Percentiles rank a stretch among this genome's conserved stretches.
phyloP scores from a whole-genome alignment of 64 coral and sea anemone genomes.

The Porites lutea region DNA sequence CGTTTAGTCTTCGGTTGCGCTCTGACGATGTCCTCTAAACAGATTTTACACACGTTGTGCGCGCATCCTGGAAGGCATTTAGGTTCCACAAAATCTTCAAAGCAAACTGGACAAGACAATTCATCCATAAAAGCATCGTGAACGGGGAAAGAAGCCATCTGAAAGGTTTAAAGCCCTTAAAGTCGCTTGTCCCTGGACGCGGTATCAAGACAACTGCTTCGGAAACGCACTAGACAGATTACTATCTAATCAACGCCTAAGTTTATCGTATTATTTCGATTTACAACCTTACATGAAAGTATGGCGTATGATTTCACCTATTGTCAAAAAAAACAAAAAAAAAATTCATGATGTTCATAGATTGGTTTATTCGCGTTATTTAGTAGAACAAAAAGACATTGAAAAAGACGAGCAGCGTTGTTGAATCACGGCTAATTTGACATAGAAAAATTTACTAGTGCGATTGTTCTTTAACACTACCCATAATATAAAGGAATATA shows the following conservation, averaged over 20 bases:
- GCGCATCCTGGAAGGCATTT: slow-evolving; percentile 84
- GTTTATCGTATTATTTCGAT: too few relatives aligned
- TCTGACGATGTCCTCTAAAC: slow-evolving; percentile 67
- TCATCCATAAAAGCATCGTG: slow-evolving; percentile 56
- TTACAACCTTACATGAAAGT: too few relatives aligned
- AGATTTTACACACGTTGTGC: slow-evolving; percentile 67
- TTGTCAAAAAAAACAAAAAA: background rate
- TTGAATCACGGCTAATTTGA: too few relatives aligned
- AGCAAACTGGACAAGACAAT: slow-evolving; percentile 81
- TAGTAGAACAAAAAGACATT: background rate
- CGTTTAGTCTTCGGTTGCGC: background rate
- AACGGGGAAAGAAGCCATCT: slow-evolving; percentile 5
- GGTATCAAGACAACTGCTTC: too few relatives aligned
- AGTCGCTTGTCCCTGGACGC: too few relatives aligned
- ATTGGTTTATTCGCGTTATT: background rate
- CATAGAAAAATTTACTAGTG: too few relatives aligned
- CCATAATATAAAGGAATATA: too few relatives aligned
- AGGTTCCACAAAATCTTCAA: slow-evolving; percentile 81
- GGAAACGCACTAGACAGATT: too few relatives aligned
- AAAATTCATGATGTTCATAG: background rate
- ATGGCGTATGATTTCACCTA: background rate
- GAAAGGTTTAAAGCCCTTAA: background rate
- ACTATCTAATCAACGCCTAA: too few relatives aligned
- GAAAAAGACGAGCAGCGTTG: too few relatives aligned
- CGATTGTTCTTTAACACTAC: too few relatives aligned